These are phyloP conservation scores for Diplodus puntazzo DNA, from an alignment of 2,797 vertebrate species.

Conservation along the genomic window DNA sequence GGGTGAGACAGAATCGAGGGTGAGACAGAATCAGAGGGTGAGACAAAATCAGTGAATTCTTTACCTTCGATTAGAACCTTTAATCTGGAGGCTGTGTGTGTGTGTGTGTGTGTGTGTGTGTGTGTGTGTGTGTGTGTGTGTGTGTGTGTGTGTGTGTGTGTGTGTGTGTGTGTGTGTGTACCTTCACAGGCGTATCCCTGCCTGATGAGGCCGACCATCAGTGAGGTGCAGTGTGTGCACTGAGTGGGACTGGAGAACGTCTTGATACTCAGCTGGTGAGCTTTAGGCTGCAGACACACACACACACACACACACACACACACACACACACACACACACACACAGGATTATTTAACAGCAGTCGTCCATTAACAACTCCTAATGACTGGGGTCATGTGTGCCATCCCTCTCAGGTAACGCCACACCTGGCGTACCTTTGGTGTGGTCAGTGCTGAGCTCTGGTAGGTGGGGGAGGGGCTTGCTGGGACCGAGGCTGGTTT, in stretches of 20 bases:
- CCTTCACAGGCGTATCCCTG: conserved; percentile 97
- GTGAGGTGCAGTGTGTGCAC: conserved; percentile 97
- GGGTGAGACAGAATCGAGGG: no score
- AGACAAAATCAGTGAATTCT: no score
- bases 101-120: no score
- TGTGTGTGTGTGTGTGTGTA: conserved; percentile 66
- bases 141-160: no score
- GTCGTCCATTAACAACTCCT: no score
- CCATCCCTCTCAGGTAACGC: not conserved
- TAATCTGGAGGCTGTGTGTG: no score
- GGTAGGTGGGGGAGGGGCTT: conserved; percentile 69
- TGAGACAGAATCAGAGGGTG: no score
- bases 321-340: not conserved
- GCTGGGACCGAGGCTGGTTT: conserved; percentile 60
- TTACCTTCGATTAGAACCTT: no score
- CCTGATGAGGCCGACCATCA: conserved; percentile 96
- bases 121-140: no score
- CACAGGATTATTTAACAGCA: not conserved
- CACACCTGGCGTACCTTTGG: conserved; percentile 77
- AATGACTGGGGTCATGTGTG: no score
- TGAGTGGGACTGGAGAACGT: conserved; percentile 95
- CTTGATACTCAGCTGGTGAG: conserved; percentile 96
- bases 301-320: not conserved
- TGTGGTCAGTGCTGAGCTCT: conserved; percentile 69
- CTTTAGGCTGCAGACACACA: conserved; percentile 90